Percentiles rank a stretch among this genome's conserved stretches.
Evolutionary conservation across 2,888 invertebrate genomes (phyloP).

Genomic region (Tinea trinotella): DNA sequence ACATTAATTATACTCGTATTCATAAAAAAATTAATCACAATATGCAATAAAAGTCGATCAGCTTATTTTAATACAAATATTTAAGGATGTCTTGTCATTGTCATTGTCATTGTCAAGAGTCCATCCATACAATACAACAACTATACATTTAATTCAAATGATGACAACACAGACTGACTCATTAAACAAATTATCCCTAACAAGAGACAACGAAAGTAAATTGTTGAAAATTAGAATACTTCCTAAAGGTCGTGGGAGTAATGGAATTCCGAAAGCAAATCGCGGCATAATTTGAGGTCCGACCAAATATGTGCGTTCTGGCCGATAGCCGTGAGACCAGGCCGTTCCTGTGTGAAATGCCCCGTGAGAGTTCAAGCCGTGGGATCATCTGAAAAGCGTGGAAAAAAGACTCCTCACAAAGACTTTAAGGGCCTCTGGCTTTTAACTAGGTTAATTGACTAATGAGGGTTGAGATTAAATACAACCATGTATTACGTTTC

Average conservation of each 20-base stretch:
- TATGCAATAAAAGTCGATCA: no score
- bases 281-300: conserved; percentile 32
- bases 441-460: not conserved
- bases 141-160: no score
- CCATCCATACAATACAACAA: no score
- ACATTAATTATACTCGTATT: no score
- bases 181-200: not conserved
- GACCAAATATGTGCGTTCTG: conserved; percentile 19
- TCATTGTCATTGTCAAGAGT: no score
- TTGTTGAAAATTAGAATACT: conserved; percentile 5
- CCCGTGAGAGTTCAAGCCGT: conserved; percentile 19
- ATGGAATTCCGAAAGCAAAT: conserved; percentile 25
- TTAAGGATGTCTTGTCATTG: no score
- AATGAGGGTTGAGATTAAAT: no score
- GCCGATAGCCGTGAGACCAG: conserved; percentile 31
- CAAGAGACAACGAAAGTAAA: not conserved
- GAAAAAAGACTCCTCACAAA: not conserved
- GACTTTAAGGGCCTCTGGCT: not conserved
- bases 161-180: no score
- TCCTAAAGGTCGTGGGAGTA: conserved; percentile 5
- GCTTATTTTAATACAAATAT: no score
- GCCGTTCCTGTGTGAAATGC: conserved; percentile 36
- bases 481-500: no score
- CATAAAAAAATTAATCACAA: no score
- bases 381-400: not conserved